These are phyloP conservation scores for Latrodectus hesperus DNA, from an alignment of 2,888 invertebrate species.

Conservation along the genomic window DNA sequence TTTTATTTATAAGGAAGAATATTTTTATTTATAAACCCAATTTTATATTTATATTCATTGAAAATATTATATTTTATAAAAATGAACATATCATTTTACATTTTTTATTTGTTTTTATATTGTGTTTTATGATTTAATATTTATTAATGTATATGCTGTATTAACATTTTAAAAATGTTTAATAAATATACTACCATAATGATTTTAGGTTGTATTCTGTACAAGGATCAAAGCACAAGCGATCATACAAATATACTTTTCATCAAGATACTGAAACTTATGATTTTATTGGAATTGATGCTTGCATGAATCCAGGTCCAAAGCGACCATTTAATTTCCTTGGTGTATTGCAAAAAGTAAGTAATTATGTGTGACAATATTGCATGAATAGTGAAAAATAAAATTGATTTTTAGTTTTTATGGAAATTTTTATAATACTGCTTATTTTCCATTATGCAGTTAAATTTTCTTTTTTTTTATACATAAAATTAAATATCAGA, in stretches of 20 bases:
- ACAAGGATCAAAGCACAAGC: slow-evolving; percentile 82
- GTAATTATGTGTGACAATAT: neutral
- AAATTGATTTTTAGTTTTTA: no score
- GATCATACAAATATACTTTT: slow-evolving; percentile 84
- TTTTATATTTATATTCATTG: neutral
- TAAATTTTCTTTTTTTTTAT: no score
- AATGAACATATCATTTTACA: neutral
- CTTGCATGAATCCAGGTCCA: slow-evolving; percentile 89
- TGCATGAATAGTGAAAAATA: neutral
- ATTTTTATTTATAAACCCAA: no score
- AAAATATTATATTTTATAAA: neutral
- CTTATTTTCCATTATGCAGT: no score
- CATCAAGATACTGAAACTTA: slow-evolving; percentile 80
- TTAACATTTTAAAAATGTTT: no score
- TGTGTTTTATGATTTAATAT: slow-evolving; percentile 74
- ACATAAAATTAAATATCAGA: no score
- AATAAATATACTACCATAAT: no score
- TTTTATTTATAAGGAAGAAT: no score
- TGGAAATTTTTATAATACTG: no score
- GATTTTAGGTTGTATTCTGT: slow-evolving; percentile 82
- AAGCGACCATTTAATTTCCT: slow-evolving; percentile 93
- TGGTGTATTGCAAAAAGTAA: slow-evolving; percentile 78
- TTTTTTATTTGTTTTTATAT: neutral
- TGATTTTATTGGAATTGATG: slow-evolving; percentile 90
- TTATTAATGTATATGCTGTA: no score